phyloP scores from a whole-genome alignment of 2,888 invertebrate genomes.

The Oxyscelio sp. region DNA sequence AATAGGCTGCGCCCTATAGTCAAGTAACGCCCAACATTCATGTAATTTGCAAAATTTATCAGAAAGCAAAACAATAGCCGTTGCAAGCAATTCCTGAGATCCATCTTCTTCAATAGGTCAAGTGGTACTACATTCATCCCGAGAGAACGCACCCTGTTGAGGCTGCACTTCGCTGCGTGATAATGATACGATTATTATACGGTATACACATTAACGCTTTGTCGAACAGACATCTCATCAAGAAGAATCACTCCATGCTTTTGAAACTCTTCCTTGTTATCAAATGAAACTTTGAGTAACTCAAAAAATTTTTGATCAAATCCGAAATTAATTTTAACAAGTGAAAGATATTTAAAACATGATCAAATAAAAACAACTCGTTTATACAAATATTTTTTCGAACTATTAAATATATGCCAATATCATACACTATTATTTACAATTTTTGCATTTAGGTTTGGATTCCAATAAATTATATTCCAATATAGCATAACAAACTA shows the following conservation, averaged over 20 bases:
- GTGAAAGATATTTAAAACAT: slow-evolving; percentile 44
- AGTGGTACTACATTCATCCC: too few species aligned
- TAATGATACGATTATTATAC: too few species aligned
- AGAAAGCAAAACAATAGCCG: too few species aligned
- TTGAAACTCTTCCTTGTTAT: slow-evolving; percentile 40
- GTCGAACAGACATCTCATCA: slow-evolving; percentile 64
- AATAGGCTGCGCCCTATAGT: background rate
- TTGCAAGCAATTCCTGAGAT: too few species aligned
- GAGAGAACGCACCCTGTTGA: too few species aligned
- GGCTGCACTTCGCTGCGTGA: too few species aligned
- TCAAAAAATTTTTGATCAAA: slow-evolving; percentile 33
- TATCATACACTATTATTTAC: background rate
- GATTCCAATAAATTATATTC: too few species aligned
- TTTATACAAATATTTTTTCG: background rate
- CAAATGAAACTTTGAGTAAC: slow-evolving; percentile 34
- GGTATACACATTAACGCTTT: slow-evolving; percentile 52
- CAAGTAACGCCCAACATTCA: background rate
- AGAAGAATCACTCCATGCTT: slow-evolving; percentile 55
- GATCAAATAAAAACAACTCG: background rate
- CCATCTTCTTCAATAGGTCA: too few species aligned
- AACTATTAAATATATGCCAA: background rate
- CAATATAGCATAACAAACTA: too few species aligned
- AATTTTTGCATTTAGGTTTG: too few species aligned
- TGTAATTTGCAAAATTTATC: too few species aligned
- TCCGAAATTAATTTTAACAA: slow-evolving; percentile 48